phyloP scores from a whole-genome alignment of 2,888 invertebrate genomes.

The Watsonalla cultraria region DNA sequence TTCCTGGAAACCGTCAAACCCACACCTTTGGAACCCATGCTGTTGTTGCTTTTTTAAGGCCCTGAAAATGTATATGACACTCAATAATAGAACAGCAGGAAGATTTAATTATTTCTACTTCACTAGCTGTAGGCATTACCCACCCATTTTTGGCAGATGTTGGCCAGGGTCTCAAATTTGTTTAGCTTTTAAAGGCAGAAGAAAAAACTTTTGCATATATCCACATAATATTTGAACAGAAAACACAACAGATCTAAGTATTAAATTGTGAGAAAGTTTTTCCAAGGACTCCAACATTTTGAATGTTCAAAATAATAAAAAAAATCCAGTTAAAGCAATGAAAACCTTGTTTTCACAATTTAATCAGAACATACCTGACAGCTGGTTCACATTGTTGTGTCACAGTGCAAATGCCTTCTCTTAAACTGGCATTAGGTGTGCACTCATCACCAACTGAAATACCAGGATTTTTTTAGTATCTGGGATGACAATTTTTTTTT shows the following conservation, averaged over 20 bases:
- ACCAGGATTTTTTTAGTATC: too few relatives aligned
- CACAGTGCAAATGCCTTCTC: conserved; percentile 43
- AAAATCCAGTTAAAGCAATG: conserved; percentile 3
- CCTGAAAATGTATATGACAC: conserved; percentile 23
- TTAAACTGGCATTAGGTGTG: conserved; percentile 29
- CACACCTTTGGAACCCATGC: conserved; percentile 59
- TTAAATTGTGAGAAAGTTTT: too few relatives aligned
- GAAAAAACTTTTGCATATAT: too few relatives aligned
- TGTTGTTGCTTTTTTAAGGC: conserved; percentile 32
- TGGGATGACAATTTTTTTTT: too few relatives aligned
- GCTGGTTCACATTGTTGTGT: conserved; percentile 50
- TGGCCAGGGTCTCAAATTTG: background rate
- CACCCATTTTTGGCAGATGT: background rate
- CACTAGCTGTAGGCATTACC: background rate
- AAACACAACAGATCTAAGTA: too few relatives aligned
- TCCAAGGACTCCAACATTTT: background rate
- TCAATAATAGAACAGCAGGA: too few relatives aligned
- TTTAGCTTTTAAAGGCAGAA: too few relatives aligned
- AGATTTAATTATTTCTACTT: too few relatives aligned
- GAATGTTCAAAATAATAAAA: conserved; percentile 1
- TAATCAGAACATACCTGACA: conserved; percentile 43
- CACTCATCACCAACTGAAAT: conserved; percentile 56
- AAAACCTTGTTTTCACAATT: too few relatives aligned
- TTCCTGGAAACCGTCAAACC: conserved; percentile 55
- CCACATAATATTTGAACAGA: too few relatives aligned